Evolutionary conservation across 2,888 invertebrate species (phyloP).

Genomic region (Amaurobius ferox): DNA sequence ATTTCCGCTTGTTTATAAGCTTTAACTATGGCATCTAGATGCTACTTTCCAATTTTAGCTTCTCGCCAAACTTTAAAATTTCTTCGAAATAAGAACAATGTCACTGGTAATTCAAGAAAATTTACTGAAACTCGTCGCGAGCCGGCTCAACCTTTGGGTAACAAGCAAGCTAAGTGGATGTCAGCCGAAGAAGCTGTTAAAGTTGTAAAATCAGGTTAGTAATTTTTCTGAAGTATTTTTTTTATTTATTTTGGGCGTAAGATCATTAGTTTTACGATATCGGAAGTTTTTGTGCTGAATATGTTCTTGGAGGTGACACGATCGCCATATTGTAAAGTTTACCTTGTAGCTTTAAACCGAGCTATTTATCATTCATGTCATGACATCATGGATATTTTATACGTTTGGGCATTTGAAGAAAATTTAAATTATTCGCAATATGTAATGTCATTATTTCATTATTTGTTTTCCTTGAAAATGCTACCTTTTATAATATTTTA

Average conservation of each 20-base stretch:
- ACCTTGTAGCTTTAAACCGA: too few species aligned
- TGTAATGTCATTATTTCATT: too few species aligned
- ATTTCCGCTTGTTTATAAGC: neutral
- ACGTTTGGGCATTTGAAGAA: too few species aligned
- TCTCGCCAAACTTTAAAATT: conserved; percentile 45
- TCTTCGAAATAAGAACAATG: conserved; percentile 21
- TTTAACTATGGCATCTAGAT: conserved; percentile 58
- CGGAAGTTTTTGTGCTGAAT: too few species aligned
- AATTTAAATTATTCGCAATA: too few species aligned
- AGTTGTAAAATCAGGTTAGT: conserved; percentile 88
- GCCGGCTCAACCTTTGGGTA: conserved; percentile 85
- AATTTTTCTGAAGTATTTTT: neutral
- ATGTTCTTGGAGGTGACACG: neutral
- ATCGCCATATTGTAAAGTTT: conserved; percentile 5
- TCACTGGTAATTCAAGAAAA: conserved; percentile 38
- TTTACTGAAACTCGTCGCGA: conserved; percentile 80
- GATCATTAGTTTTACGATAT: too few species aligned
- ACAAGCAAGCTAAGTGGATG: conserved; percentile 85
- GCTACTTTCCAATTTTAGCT: conserved; percentile 24
- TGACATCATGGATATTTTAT: too few species aligned
- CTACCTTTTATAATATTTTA: too few species aligned
- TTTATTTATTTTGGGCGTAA: neutral
- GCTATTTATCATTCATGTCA: too few species aligned
- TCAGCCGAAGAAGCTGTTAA: conserved; percentile 87
- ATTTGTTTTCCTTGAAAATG: too few species aligned